phyloP scores from a whole-genome alignment of 2,797 vertebrate genomes.

The Tiaroga cobitis region DNA sequence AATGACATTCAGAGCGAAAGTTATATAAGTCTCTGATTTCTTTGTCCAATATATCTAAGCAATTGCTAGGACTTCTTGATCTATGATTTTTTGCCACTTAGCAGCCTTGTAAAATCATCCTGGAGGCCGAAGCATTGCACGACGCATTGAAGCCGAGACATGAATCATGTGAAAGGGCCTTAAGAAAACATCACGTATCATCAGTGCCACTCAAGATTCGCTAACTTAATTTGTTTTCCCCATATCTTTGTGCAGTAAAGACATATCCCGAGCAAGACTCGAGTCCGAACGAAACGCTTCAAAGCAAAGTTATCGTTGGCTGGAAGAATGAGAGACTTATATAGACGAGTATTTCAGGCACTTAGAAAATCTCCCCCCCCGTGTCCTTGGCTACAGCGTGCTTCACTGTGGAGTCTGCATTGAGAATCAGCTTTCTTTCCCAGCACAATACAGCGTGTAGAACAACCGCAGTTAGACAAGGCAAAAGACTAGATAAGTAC shows the following conservation, averaged over 20 bases:
- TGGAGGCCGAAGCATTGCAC: neutral
- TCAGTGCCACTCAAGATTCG: neutral
- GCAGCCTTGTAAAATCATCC: neutral
- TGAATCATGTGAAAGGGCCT: conserved; percentile 11
- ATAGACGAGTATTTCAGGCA: conserved; percentile 78
- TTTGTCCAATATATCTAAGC: neutral
- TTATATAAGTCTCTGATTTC: neutral
- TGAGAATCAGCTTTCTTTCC: conserved; percentile 59
- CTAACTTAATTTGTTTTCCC: neutral
- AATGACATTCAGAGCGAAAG: neutral
- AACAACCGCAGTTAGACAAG: conserved; percentile 68
- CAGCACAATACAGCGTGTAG: conserved; percentile 59
- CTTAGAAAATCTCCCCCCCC: conserved; percentile 80
- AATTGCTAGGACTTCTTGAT: neutral
- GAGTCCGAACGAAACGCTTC: conserved; percentile 16
- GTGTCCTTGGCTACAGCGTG: conserved; percentile 81
- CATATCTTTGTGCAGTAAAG: conserved; percentile 38
- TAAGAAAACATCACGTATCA: neutral
- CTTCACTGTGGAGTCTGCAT: conserved; percentile 72
- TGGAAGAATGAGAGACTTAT: conserved; percentile 52
- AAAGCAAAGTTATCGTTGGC: conserved; percentile 33
- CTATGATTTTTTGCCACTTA: neutral
- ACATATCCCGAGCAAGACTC: conserved; percentile 20
- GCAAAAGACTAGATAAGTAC: conserved; percentile 66
- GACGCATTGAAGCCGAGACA: neutral